Evolutionary conservation across 2,888 invertebrate species (phyloP).

Genomic region (Pyralis farinalis): DNA sequence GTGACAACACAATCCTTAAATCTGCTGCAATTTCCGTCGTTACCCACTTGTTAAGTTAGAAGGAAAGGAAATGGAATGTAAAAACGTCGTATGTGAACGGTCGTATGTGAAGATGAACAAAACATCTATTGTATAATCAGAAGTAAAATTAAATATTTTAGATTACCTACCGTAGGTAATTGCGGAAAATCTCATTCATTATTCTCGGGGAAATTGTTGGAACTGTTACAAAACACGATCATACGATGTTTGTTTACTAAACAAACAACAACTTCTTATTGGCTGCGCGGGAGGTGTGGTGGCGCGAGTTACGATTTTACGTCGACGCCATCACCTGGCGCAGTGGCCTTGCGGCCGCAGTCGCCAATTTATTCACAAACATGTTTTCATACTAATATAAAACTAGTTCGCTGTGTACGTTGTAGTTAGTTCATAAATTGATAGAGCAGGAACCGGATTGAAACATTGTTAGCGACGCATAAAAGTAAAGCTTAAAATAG

Average conservation of each 20-base stretch:
- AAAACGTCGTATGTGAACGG: too few relatives aligned
- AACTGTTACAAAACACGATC: conserved; percentile 45
- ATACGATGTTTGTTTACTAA: conserved; percentile 63
- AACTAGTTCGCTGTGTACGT: conserved; percentile 20
- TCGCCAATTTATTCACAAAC: conserved; percentile 28
- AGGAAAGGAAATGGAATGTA: too few relatives aligned
- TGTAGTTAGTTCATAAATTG: conserved; percentile 2
- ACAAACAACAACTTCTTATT: conserved; percentile 28
- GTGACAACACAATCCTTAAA: too few relatives aligned
- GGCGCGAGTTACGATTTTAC: not conserved
- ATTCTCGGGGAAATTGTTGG: conserved; percentile 31
- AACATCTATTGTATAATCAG: too few relatives aligned
- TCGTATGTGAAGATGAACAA: too few relatives aligned
- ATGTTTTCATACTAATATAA: conserved; percentile 56
- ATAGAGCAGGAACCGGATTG: too few relatives aligned
- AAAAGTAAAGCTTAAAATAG: too few relatives aligned
- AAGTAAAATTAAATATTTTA: too few relatives aligned
- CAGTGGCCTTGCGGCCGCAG: not conserved
- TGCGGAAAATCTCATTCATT: conserved; percentile 5
- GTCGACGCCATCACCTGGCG: conserved; percentile 18
- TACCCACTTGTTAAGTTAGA: too few relatives aligned
- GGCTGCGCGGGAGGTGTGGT: conserved; percentile 48
- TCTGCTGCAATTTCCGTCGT: too few relatives aligned
- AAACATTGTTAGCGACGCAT: too few relatives aligned
- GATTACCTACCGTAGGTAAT: too few relatives aligned